Conservation (phyloP, 2,888 invertebrate species). For the Teleogryllus oceanicus region DNA sequence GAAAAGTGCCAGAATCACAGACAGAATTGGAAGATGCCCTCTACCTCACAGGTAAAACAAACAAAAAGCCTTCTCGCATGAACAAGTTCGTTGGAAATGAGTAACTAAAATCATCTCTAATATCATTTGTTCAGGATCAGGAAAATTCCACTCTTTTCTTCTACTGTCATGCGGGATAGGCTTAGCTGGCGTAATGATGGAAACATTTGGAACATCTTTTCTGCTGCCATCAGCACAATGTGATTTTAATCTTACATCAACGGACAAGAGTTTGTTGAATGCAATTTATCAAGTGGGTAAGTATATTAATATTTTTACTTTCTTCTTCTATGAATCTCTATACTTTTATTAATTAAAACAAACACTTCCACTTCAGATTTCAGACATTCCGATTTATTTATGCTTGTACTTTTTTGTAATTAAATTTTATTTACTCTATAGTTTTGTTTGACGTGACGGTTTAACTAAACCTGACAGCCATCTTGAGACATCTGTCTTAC, state of each 20-base stretch:
- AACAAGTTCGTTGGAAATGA: too few species aligned
- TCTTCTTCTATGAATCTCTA: too few species aligned
- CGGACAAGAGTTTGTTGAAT: conserved; percentile 60
- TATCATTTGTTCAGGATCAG: neutral
- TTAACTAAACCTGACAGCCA: too few species aligned
- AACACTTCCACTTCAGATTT: too few species aligned
- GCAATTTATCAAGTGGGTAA: conserved; percentile 64
- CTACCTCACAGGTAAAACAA: neutral
- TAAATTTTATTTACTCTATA: too few species aligned
- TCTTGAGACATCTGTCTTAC: too few species aligned
- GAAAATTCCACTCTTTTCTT: neutral
- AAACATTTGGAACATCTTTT: conserved; percentile 28
- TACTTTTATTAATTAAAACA: too few species aligned
- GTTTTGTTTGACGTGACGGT: too few species aligned
- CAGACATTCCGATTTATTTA: too few species aligned
- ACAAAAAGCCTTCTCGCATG: neutral
- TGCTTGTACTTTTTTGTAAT: too few species aligned
- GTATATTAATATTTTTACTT: conserved; percentile 25
- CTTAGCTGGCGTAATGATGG: neutral
- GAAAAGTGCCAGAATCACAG: neutral
- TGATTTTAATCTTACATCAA: conserved; percentile 58
- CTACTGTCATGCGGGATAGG: neutral
- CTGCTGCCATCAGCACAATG: conserved; percentile 65
- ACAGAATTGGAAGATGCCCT: neutral
- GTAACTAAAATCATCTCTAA: neutral